Base-by-base conservation (phyloP, 2,113 vertebrate genomes). In the Plecturocebus donacophilus region DNA sequence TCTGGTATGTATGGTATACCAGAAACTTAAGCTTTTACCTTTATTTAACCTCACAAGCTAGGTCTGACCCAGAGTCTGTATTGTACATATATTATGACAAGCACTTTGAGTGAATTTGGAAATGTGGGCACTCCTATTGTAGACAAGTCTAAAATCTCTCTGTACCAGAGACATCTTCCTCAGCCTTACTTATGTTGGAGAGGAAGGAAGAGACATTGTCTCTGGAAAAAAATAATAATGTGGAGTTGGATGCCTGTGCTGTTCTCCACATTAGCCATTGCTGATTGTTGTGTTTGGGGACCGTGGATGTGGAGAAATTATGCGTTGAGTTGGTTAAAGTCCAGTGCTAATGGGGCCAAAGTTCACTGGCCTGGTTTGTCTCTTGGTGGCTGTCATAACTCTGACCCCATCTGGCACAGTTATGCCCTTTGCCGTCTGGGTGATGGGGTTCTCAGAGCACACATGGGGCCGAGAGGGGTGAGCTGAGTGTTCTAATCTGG, bases 21-120 rank as follows among this genome's bases (percentile, higher is more conserved):
- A 14, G 86, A 93, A 95, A 96, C 45, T 52, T 66, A 70, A 87
- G 85, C 52, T 56, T 80, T 97, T 93, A 97, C 96, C 96, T 98
- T 93, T 87, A 56, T 88, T 96, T 96, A 96, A 97, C 97, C 96
- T 91, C 83, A 61, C 54, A 82, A 75, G 25, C 79, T 23, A 95
- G 49, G 2, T 66, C 92, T 89, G 85, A 96, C 90, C 71, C 71
- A 30, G 40, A 61, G 47, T 32, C 42, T 49, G 30, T 38, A n/a
- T 19, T 27, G 0, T 11, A 64, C 0, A 38, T 45, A 30, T 66
- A 76, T 20, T 45, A 42, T 85, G 45, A 40, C 38, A 66, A 90
- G 17, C 40, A 52, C 42, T 73, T 79, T 66, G 58, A 90, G n/a
- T 42, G 19, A 83, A 77, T 64, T 61, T 91, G 68, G 64, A 76